Evolutionary conservation across 1,140 invertebrate species (phyloP).

Genomic region (Ptiloglossa arizonensis): DNA sequence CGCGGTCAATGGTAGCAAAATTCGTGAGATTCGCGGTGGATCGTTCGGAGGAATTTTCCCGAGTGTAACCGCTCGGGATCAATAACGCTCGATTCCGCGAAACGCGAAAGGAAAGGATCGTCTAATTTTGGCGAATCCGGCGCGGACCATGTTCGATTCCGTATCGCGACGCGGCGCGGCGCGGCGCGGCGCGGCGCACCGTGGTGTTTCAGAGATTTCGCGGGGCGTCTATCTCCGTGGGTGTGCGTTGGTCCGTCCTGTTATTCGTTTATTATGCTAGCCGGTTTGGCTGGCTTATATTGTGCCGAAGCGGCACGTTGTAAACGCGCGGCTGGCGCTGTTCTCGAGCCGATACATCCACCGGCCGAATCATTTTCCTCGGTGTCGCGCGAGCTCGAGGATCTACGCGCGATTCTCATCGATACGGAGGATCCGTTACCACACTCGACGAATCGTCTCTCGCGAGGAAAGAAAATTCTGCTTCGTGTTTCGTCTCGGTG

Average conservation of each 20-base stretch:
- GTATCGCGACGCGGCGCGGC: neutral
- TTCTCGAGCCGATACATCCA: conserved; percentile 28
- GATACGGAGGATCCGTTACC: neutral
- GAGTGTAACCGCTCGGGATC: neutral
- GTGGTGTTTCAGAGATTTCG: neutral
- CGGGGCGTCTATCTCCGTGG: conserved; percentile 20
- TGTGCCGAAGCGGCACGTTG: conserved; percentile 48
- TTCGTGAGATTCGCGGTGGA: no score
- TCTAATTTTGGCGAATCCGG: conserved; percentile 59
- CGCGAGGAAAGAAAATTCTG: neutral
- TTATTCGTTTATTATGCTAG: conserved; percentile 70
- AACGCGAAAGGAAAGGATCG: conserved; percentile 38
- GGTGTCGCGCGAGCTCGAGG: neutral
- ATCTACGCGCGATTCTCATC: no score
- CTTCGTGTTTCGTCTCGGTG: no score
- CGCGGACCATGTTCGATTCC: conserved; percentile 19
- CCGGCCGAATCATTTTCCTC: neutral
- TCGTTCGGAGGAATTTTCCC: conserved; percentile 12
- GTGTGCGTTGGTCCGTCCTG: conserved; percentile 48
- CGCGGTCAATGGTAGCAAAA: no score
- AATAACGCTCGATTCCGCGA: conserved; percentile 6
- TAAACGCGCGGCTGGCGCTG: conserved; percentile 43
- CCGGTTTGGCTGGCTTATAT: conserved; percentile 63
- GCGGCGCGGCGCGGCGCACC: neutral
- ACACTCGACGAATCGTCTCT: neutral